Evolutionary conservation across 1,140 invertebrate species (phyloP).

Genomic region (Drosophila persimilis): DNA sequence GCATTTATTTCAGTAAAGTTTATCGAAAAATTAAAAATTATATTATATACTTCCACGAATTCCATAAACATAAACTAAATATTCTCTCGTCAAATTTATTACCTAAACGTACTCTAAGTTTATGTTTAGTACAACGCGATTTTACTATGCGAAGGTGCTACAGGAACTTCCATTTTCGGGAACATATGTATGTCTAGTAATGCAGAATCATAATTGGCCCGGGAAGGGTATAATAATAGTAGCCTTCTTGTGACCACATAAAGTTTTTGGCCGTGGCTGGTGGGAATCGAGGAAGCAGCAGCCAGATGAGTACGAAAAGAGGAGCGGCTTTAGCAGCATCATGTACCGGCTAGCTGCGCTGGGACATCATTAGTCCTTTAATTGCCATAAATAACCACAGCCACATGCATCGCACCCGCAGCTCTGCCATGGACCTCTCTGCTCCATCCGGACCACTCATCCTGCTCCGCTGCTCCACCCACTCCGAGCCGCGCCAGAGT

Average conservation of each 20-base stretch:
- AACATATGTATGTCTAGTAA: no score
- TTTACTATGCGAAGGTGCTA: no score
- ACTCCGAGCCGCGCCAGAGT: neutral
- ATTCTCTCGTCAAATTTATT: no score
- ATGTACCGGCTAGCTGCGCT: constrained; percentile 60
- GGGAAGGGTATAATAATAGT: constrained; percentile 36
- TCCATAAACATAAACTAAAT: no score
- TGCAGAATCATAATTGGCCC: neutral
- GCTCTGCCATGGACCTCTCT: neutral
- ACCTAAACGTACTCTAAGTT: no score
- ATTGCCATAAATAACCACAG: constrained; percentile 80
- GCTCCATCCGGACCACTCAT: neutral
- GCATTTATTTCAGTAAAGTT: no score
- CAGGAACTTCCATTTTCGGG: no score
- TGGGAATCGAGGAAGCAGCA: neutral
- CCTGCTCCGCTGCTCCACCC: constrained; percentile 2
- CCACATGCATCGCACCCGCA: constrained; percentile 48
- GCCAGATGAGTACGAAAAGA: neutral
- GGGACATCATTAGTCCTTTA: constrained; percentile 81
- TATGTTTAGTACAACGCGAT: no score
- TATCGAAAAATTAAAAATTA: no score
- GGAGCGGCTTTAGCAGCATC: constrained; percentile 44
- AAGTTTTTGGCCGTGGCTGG: constrained; percentile 34
- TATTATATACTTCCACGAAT: no score
- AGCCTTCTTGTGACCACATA: constrained; percentile 11